Conservation (phyloP, 2,888 invertebrate genomes). For the Aporophyla lueneburgensis region DNA sequence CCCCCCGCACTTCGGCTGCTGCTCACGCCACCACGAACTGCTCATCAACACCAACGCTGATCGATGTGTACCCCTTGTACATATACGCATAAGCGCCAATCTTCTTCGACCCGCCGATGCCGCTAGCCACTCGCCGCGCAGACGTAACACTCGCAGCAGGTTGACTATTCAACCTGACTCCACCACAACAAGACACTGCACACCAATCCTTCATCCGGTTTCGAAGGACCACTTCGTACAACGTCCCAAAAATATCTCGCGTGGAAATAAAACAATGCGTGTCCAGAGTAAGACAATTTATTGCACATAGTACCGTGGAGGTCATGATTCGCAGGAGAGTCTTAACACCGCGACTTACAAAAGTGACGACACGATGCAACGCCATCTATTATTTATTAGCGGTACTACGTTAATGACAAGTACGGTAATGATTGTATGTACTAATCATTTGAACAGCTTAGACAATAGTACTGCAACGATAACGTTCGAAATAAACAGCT, state of each 20-base stretch:
- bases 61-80: not conserved
- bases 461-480: too few relatives aligned
- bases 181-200: not conserved
- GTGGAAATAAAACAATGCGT: too few relatives aligned
- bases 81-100: not conserved
- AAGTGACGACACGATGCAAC: too few relatives aligned
- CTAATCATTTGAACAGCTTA: too few relatives aligned
- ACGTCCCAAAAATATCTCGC: conserved; percentile 1
- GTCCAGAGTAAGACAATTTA: too few relatives aligned
- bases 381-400: too few relatives aligned
- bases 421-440: too few relatives aligned
- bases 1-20: conserved; percentile 6
- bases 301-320: too few relatives aligned
- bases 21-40: conserved; percentile 8
- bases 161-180: not conserved
- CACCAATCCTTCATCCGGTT: not conserved
- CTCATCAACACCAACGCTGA: not conserved
- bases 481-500: too few relatives aligned
- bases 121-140: not conserved
- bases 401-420: too few relatives aligned
- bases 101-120: not conserved
- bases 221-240: conserved; percentile 1
- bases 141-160: not conserved
- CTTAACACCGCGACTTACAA: too few relatives aligned
- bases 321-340: too few relatives aligned